A percentile compares a stretch with the other conserved stretches of the same genome.
phyloP scores from a whole-genome alignment of 2,113 vertebrate genomes.

The Pungitius pungitius region DNA sequence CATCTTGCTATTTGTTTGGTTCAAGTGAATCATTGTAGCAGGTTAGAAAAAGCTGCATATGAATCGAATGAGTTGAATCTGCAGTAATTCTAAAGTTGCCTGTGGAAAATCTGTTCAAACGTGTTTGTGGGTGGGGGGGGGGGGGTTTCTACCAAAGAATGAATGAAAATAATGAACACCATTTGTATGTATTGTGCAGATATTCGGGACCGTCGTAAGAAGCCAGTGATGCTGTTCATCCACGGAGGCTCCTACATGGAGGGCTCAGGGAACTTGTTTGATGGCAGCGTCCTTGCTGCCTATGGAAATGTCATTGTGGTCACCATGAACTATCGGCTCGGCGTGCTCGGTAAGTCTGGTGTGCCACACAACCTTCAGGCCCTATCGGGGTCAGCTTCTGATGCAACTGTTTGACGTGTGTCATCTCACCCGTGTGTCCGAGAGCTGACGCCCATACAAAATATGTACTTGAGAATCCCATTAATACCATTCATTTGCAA shows the following conservation, averaged over 20 bases:
- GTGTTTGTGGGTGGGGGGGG: no score
- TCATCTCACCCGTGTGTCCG: background rate
- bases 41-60: slow-evolving; percentile 11
- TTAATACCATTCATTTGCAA: background rate
- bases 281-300: slow-evolving; percentile 89
- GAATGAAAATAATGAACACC: background rate
- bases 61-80: background rate
- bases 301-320: slow-evolving; percentile 93
- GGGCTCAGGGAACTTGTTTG: slow-evolving; percentile 92
- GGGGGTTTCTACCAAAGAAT: background rate
- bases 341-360: slow-evolving; percentile 87
- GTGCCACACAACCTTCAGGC: background rate
- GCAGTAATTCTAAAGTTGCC: slow-evolving; percentile 13
- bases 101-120: background rate
- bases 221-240: slow-evolving; percentile 93
- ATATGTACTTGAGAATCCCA: background rate
- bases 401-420: background rate
- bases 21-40: background rate
- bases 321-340: slow-evolving; percentile 95
- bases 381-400: background rate
- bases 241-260: slow-evolving; percentile 95
- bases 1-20: background rate
- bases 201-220: slow-evolving; percentile 91
- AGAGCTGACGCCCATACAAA: background rate
- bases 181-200: slow-evolving; percentile 76